Percentiles rank a stretch among this genome's conserved stretches.
phyloP scores from a whole-genome alignment of 2,888 invertebrate genomes.

The Volucella inanis region DNA sequence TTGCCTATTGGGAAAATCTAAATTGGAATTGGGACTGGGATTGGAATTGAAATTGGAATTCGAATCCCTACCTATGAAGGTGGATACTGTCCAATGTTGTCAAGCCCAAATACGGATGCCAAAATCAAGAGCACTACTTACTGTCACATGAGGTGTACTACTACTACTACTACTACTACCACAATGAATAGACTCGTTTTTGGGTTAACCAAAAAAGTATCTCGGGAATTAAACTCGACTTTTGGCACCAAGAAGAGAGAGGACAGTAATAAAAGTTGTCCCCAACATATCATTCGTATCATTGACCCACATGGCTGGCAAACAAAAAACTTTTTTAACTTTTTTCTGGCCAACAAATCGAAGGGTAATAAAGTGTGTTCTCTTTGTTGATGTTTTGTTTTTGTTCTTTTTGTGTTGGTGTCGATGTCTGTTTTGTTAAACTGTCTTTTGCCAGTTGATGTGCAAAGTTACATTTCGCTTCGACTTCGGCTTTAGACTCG shows the following conservation, averaged over 20 bases:
- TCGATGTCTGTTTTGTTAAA: constrained; percentile 2
- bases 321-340: neutral
- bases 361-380: constrained; percentile 20
- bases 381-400: constrained; percentile 9
- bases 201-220: neutral
- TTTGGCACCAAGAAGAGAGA: neutral
- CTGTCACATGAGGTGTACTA: constrained; percentile 2
- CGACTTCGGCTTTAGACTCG: neutral
- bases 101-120: constrained; percentile 33
- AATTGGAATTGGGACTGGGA: no score
- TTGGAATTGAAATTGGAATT: no score
- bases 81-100: constrained; percentile 10
- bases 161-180: no score
- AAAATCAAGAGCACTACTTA: neutral
- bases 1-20: neutral
- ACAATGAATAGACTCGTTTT: no score
- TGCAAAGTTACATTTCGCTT: constrained; percentile 13
- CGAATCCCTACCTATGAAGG: constrained; percentile 18
- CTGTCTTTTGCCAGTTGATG: constrained; percentile 27
- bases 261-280: constrained; percentile 1
- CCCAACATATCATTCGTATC: constrained; percentile 14
- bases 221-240: neutral
- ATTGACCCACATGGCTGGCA: constrained; percentile 33
- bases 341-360: constrained; percentile 9
- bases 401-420: neutral